A percentile compares a stretch with the other conserved stretches of the same genome.
phyloP scores from a whole-genome alignment of 2,888 invertebrate genomes.

The Melanophora roralis region DNA sequence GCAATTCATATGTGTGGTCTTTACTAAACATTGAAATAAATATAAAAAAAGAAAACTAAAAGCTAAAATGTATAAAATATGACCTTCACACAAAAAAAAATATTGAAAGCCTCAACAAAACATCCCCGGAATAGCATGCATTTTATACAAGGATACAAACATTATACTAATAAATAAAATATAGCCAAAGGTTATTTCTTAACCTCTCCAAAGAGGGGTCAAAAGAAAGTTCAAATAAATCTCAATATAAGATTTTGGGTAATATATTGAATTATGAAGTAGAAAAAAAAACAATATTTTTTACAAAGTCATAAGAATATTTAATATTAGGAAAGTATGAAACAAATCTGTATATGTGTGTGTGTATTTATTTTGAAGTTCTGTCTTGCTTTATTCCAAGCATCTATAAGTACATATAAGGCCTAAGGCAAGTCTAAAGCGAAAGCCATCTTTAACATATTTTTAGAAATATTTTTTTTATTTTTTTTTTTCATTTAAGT shows the following conservation, averaged over 20 bases:
- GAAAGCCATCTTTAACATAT: background rate
- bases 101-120: background rate
- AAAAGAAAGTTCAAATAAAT: slow-evolving; percentile 11
- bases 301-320: background rate
- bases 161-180: slow-evolving; percentile 36
- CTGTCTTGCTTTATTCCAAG: background rate
- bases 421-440: slow-evolving; percentile 1
- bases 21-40: background rate
- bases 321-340: background rate
- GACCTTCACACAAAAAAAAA: slow-evolving; percentile 24
- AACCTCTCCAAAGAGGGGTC: slow-evolving; percentile 13
- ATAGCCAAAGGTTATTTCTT: slow-evolving; percentile 51
- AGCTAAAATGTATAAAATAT: slow-evolving; percentile 12
- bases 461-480: background rate
- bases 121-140: background rate
- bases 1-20: slow-evolving; percentile 16
- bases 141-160: background rate
- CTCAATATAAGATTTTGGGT: background rate
- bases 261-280: background rate
- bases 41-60: background rate
- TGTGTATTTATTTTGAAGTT: background rate
- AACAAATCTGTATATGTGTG: background rate
- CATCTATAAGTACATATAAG: background rate
- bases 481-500: background rate
- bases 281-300: background rate